Evolutionary conservation across 2,113 vertebrate species (phyloP).

Genomic region (Dicrurus megarhynchus): DNA sequence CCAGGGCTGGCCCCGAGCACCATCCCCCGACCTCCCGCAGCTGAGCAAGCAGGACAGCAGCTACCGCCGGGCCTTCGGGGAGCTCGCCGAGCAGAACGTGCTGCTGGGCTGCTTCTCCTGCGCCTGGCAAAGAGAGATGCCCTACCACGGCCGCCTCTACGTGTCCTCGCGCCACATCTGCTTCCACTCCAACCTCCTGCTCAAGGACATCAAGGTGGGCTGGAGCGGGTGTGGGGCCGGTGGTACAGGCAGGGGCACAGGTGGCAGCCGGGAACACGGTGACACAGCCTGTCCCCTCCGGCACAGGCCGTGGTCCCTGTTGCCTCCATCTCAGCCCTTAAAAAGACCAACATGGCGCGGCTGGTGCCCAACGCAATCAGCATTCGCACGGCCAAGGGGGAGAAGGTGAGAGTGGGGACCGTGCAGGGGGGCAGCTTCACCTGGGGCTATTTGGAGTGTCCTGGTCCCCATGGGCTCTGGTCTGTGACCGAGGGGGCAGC

Average conservation of each 20-base stretch:
- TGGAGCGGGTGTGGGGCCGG: rapidly evolving
- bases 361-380: constrained; percentile 87
- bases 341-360: constrained; percentile 86
- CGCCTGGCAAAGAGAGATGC: constrained; percentile 84
- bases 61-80: constrained; percentile 83
- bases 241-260: rapidly evolving
- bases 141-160: constrained; percentile 84
- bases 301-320: constrained; percentile 78
- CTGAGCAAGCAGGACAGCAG: constrained; percentile 71
- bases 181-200: constrained; percentile 83
- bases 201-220: constrained; percentile 83
- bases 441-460: rapidly evolving
- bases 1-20: not conserved
- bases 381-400: constrained; percentile 76
- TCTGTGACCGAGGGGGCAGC: rapidly evolving
- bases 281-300: not conserved
- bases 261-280: not conserved
- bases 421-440: not conserved
- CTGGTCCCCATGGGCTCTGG: not conserved
- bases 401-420: constrained; percentile 70
- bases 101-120: constrained; percentile 84
- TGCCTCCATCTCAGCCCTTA: constrained; percentile 71
- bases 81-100: constrained; percentile 70
- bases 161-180: constrained; percentile 77
- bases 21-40: not conserved